Evolutionary conservation across 2,797 vertebrate species (phyloP), one percentile per base, ranked within the genome.

Genomic region (Poecilia wingei): DNA sequence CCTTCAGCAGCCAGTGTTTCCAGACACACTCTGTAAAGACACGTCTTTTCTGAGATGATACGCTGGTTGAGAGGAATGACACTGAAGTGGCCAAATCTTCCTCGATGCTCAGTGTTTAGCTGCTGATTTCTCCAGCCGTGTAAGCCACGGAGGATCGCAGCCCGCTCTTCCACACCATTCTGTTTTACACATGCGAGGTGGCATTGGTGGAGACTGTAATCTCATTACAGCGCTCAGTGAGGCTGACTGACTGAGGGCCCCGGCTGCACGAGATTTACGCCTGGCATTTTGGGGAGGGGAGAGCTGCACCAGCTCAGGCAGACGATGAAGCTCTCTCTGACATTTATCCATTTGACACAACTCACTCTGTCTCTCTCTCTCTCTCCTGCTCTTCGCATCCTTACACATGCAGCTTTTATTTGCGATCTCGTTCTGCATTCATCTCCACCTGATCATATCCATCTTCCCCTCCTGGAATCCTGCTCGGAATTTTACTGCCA

Each of bases 291-390:
- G 84, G 94, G 88, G 86, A 43, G 66, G 83, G 87, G 82, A 88
- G 89, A 83, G 83, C 78, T 83, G 39, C 36, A 12, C 22, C 55
- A 45, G 84, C 86, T 90, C 85, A 84, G 87, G 87, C 82, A 74
- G 84, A 89, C 85, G 84, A 88, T 82, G 88, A 85, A 94, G 92
- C 87, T 88, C 87, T 78, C 5, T 81, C 91, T 94, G 94, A 95
- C 93, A 94, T 94, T 92, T 91, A 93, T 94, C 93, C 91, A 80
- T 93, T 92, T 90, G 91, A 95, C 92, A 92, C 87, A 79, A 86
- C 80, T 91, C 87, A 81, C 81, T 89, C 84, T 18, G 61, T 79
- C 78, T 83, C 83, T 71, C 70, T 83, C 51, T 20, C 16, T 18
- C 46, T 47, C 46, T 71, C 25, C 45, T 49, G 14, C 69, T 74